A percentile compares a stretch with the other conserved stretches of the same genome.
These are phyloP conservation scores for Daboia siamensis DNA, from an alignment of 2,113 vertebrate genomes.

Conservation along the genomic window DNA sequence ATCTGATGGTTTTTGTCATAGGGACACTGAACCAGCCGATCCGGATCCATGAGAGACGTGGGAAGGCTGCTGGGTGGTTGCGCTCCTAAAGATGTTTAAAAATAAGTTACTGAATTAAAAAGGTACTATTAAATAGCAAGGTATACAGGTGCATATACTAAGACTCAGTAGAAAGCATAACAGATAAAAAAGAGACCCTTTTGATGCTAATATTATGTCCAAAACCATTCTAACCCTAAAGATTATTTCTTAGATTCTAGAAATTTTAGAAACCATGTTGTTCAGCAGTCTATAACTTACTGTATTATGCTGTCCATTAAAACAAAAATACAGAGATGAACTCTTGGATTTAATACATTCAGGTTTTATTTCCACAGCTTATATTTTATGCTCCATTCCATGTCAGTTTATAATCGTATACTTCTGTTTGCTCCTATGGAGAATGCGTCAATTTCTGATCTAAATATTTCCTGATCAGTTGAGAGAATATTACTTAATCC, in stretches of 20 bases:
- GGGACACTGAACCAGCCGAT: conserved; percentile 72
- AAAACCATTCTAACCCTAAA: background rate
- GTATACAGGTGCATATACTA: background rate
- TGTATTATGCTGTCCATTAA: background rate
- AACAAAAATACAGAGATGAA: background rate
- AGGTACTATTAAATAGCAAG: background rate
- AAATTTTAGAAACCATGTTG: background rate
- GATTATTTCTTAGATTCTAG: background rate
- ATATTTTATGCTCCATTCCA: background rate
- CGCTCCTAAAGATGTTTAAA: background rate
- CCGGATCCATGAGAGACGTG: conserved; percentile 57
- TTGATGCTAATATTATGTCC: background rate
- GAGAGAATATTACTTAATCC: background rate
- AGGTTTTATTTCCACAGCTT: background rate
- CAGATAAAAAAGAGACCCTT: background rate
- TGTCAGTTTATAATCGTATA: background rate
- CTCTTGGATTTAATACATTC: background rate
- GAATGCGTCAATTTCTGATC: too few species aligned
- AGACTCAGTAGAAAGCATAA: background rate
- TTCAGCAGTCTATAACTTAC: background rate
- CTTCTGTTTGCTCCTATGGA: background rate
- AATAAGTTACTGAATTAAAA: background rate
- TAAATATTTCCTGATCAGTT: background rate
- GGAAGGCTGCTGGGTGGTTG: background rate
- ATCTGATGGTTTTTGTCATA: conserved; percentile 77